These are phyloP conservation scores for Larimichthys crocea DNA, from an alignment of 2,113 vertebrate species.

Conservation along the genomic window DNA sequence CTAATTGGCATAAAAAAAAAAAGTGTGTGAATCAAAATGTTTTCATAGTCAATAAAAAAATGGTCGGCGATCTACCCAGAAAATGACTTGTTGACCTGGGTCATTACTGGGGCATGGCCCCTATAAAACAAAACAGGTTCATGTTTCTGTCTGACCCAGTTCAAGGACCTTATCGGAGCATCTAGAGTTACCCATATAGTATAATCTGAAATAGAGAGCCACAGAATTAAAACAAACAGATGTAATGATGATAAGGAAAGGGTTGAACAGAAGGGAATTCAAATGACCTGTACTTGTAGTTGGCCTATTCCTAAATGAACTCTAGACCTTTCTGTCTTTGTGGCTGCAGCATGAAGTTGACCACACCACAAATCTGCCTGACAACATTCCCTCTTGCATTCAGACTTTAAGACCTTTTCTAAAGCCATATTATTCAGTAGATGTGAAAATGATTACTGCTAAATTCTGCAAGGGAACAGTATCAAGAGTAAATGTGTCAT, in stretches of 20 bases:
- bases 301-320: not conserved
- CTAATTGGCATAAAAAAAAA: too few species aligned
- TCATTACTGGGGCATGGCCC: not conserved
- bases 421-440: not conserved
- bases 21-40: too few species aligned
- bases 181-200: conserved; percentile 11
- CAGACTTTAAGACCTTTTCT: too few species aligned
- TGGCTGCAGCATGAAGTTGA: not conserved
- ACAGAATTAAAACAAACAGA: conserved; percentile 13
- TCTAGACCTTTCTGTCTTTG: not conserved
- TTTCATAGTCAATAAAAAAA: too few species aligned
- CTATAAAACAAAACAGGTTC: conserved; percentile 9
- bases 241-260: not conserved
- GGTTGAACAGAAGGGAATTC: not conserved
- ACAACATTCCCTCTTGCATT: not conserved
- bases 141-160: conserved; percentile 54
- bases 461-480: not conserved
- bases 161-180: conserved; percentile 19
- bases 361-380: not conserved
- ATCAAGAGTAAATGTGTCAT: not conserved
- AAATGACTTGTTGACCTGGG: conserved; percentile 24
- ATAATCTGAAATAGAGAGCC: not conserved
- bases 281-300: not conserved
- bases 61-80: not conserved
- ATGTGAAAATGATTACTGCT: not conserved